A percentile compares a stretch with the other conserved stretches of the same genome.
Conservation (phyloP, 2,113 vertebrate species). For the Morone saxatilis region DNA sequence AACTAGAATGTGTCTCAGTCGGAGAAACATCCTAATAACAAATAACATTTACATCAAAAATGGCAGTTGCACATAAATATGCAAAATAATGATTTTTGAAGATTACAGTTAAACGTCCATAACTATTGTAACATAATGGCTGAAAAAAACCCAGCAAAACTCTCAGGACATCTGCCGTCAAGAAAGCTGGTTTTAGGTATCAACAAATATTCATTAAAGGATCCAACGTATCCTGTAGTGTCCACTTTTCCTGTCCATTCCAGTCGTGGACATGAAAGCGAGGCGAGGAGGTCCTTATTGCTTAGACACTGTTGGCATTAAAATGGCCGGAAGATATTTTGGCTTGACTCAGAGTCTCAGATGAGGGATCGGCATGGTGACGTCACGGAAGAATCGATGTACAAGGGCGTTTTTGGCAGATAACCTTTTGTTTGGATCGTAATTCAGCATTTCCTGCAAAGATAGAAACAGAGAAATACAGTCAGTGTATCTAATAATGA, state of each 20-base stretch:
- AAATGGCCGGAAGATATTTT: conserved; percentile 9
- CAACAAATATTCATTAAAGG: conserved; percentile 18
- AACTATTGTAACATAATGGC: conserved; percentile 33
- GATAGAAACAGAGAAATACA: not conserved
- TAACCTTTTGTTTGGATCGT: conserved; percentile 95
- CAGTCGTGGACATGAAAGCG: not conserved
- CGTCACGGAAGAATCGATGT: conserved; percentile 94
- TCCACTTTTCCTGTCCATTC: conserved; percentile 42
- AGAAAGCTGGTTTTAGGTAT: conserved; percentile 43
- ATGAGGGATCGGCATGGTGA: conserved; percentile 91
- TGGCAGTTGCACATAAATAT: conserved; percentile 52
- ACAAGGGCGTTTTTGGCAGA: conserved; percentile 94
- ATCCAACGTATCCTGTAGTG: conserved; percentile 44
- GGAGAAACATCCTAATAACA: conserved; percentile 14
- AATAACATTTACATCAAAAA: conserved; percentile 30
- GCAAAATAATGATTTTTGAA: conserved; percentile 44
- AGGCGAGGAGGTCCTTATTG: conserved; percentile 40
- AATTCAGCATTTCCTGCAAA: conserved; percentile 93
- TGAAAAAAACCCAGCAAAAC: conserved; percentile 25
- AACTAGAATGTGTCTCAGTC: not conserved
- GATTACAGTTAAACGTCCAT: conserved; percentile 44
- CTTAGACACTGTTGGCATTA: conserved; percentile 34
- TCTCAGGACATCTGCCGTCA: conserved; percentile 13
- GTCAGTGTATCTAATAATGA: not conserved
- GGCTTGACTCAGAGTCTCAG: conserved; percentile 86